Evolutionary conservation across 2,113 vertebrate genomes (phyloP).

Genomic region (Nycticryphes semicollaris): DNA sequence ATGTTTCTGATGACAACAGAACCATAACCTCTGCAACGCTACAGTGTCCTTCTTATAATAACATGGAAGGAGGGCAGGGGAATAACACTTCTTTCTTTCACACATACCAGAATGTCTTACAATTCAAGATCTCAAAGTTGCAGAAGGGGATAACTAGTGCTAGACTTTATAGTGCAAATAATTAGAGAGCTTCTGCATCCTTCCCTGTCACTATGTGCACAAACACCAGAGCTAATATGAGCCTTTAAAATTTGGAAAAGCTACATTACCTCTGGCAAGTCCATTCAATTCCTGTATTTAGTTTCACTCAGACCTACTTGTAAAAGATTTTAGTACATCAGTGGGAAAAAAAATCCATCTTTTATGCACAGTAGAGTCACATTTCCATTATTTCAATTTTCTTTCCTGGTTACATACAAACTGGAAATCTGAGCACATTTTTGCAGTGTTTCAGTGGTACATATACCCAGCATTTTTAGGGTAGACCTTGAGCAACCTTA

Average conservation of each 20-base stretch:
- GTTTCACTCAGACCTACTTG: not conserved
- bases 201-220: not conserved
- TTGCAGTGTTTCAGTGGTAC: not conserved
- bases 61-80: not conserved
- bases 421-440: not conserved
- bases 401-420: not conserved
- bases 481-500: not conserved
- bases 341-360: not conserved
- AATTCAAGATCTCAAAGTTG: not conserved
- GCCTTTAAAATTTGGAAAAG: not conserved
- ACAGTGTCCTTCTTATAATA: not conserved
- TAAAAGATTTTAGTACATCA: not conserved
- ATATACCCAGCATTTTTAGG: not conserved
- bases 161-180: not conserved
- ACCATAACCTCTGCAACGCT: not conserved
- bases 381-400: not conserved
- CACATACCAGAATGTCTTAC: not conserved
- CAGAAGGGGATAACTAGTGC: not conserved
- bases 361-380: not conserved
- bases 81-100: not conserved
- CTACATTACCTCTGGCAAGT: not conserved
- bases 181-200: not conserved
- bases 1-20: not conserved
- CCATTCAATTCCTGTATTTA: not conserved
- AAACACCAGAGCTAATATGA: not conserved